These are phyloP conservation scores for Sisyra terminalis DNA, from an alignment of 2,888 invertebrate species.

Conservation along the genomic window DNA sequence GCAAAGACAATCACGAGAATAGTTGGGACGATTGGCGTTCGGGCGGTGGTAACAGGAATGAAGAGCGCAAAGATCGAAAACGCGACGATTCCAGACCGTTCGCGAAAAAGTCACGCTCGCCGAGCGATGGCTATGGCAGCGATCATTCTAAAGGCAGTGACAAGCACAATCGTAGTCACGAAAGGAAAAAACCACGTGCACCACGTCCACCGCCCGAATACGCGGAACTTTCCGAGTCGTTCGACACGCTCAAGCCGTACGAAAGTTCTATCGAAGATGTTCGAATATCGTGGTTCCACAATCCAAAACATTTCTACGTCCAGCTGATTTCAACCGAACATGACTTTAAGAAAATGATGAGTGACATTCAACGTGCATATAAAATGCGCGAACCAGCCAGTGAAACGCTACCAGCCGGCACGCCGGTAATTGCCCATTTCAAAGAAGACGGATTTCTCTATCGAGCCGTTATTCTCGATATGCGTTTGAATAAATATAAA, in stretches of 20 bases:
- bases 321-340: slow-evolving; percentile 20
- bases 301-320: slow-evolving; percentile 51
- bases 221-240: slow-evolving; percentile 30
- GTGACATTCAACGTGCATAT: slow-evolving; percentile 50
- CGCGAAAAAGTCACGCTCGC: not conserved
- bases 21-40: not conserved
- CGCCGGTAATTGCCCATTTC: slow-evolving; percentile 51
- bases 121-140: not conserved
- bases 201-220: slow-evolving; percentile 21
- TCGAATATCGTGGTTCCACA: slow-evolving; percentile 56
- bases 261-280: slow-evolving; percentile 37
- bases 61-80: not conserved
- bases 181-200: not conserved
- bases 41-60: not conserved
- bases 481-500: slow-evolving; percentile 39
- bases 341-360: slow-evolving; percentile 51
- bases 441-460: slow-evolving; percentile 55
- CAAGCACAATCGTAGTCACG: not conserved
- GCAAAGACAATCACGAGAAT: not conserved
- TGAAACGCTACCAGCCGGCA: slow-evolving; percentile 34
- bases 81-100: not conserved
- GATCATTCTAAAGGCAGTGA: slow-evolving; percentile 1
- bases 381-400: slow-evolving; percentile 30
- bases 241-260: slow-evolving; percentile 29
- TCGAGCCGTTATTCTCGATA: slow-evolving; percentile 45